Percentiles rank a stretch among this genome's conserved stretches.
phyloP scores from a whole-genome alignment of 2,888 invertebrate genomes.

The Ferrisia virgata region DNA sequence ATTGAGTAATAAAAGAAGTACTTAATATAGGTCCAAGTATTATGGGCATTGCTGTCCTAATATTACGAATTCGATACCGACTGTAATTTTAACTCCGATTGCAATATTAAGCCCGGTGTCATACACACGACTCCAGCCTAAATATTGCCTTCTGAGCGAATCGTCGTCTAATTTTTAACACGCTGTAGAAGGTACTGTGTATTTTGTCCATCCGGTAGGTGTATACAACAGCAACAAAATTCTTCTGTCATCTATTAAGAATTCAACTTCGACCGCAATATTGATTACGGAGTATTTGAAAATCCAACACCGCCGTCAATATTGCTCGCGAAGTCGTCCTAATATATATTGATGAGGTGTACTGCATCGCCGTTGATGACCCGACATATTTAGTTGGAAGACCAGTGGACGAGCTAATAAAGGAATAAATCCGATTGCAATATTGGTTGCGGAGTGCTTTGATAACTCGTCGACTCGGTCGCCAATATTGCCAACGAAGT shows the following conservation, averaged over 20 bases:
- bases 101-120: slow-evolving; percentile 4
- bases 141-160: slow-evolving; percentile 5
- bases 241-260: background rate
- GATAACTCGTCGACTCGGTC: background rate
- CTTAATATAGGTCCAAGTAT: too few species aligned
- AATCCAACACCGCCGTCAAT: background rate
- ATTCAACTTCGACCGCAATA: background rate
- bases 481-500: background rate
- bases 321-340: background rate
- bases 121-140: background rate
- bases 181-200: too few species aligned
- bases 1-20: too few species aligned
- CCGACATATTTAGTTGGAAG: background rate
- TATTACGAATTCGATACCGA: background rate
- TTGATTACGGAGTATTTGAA: background rate
- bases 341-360: background rate
- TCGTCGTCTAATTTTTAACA: background rate
- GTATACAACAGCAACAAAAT: too few species aligned
- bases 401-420: background rate
- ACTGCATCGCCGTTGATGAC: background rate
- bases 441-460: slow-evolving; percentile 1
- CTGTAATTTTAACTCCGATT: background rate
- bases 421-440: background rate
- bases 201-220: too few species aligned
- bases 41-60: too few species aligned